phyloP scores from a whole-genome alignment of 2,888 invertebrate species.

The Pseudococcus viburni region DNA sequence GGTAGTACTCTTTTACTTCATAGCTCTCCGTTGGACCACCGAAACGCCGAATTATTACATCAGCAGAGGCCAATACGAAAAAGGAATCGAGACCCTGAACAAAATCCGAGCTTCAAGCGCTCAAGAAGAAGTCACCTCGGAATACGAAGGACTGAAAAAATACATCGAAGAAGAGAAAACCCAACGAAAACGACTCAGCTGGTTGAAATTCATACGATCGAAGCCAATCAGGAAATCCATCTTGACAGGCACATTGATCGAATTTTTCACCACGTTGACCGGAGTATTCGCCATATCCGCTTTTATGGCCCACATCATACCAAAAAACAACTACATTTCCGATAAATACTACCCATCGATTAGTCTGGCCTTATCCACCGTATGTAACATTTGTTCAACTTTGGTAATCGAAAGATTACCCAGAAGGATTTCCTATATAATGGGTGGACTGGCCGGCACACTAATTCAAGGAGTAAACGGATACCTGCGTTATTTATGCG shows the following conservation, averaged over 20 bases:
- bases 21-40: background rate
- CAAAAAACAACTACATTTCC: conserved; percentile 9
- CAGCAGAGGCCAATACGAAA: background rate
- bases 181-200: background rate
- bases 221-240: background rate
- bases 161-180: background rate
- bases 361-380: background rate
- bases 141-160: background rate
- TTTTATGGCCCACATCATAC: conserved; percentile 5
- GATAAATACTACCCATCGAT: conserved; percentile 37
- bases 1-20: background rate
- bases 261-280: background rate
- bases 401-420: conserved; percentile 9
- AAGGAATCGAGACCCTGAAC: background rate
- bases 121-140: background rate
- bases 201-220: background rate
- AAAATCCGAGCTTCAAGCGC: background rate
- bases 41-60: conserved; percentile 18
- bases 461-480: background rate
- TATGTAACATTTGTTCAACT: conserved; percentile 6
- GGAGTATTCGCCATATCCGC: background rate
- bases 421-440: conserved; percentile 11
- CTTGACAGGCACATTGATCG: background rate
- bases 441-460: background rate
- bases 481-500: background rate